These are phyloP conservation scores for Mixornis gularis DNA, from an alignment of 2,113 vertebrate genomes.

Conservation along the genomic window DNA sequence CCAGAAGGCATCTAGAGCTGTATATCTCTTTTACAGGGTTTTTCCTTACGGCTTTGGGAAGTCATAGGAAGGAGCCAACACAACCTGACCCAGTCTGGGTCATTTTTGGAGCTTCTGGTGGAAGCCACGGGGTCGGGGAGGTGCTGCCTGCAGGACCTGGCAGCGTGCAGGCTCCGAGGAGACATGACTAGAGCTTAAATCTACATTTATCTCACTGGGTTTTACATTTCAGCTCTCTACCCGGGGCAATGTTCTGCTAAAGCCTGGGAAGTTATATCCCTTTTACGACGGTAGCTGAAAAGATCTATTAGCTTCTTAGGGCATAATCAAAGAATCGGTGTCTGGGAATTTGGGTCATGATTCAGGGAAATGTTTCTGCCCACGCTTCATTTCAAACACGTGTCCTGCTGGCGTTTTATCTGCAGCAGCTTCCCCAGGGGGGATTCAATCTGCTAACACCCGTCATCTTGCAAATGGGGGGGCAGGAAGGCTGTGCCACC, in stretches of 20 bases:
- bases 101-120: not conserved
- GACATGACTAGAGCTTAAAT: not conserved
- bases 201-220: slow-evolving; percentile 22
- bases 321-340: slow-evolving; percentile 43
- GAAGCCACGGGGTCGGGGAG: rapidly evolving
- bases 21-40: not conserved
- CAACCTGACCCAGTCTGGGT: not conserved
- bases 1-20: not conserved
- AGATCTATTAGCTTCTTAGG: slow-evolving; percentile 47
- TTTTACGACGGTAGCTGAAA: not conserved
- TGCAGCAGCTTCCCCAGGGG: not conserved
- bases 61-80: not conserved
- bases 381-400: not conserved
- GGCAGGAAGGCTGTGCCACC: not conserved
- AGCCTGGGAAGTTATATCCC: slow-evolving; percentile 14
- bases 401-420: slow-evolving; percentile 19
- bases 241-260: slow-evolving; percentile 17
- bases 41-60: not conserved
- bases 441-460: not conserved
- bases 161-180: not conserved
- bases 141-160: not conserved
- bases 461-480: not conserved
- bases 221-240: slow-evolving; percentile 22
- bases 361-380: slow-evolving; percentile 38
- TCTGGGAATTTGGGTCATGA: slow-evolving; percentile 58